A percentile compares a stretch with the other conserved stretches of the same genome.
Evolutionary conservation across 2,797 vertebrate species (phyloP).

Genomic region (Falco naumanni): DNA sequence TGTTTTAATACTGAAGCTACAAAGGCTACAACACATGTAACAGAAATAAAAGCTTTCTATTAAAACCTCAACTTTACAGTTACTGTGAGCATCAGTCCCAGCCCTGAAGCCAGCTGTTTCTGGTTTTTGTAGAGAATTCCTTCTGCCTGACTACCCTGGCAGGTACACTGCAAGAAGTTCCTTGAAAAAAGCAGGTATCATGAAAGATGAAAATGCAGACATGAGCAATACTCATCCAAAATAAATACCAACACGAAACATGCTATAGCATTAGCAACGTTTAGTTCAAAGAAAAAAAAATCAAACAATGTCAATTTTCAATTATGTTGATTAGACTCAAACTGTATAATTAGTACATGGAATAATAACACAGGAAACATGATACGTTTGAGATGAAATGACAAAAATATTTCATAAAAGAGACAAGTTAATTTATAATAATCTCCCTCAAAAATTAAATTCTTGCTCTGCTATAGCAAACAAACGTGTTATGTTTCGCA

Average conservation of each 20-base stretch:
- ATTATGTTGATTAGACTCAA: slow-evolving; percentile 25
- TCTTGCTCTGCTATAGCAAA: not conserved
- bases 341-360: slow-evolving; percentile 39
- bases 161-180: not conserved
- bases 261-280: not conserved
- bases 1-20: not conserved
- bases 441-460: slow-evolving; percentile 14
- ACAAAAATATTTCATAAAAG: slow-evolving; percentile 16
- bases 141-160: not conserved
- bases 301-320: slow-evolving; percentile 1
- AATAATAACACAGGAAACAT: slow-evolving; percentile 24
- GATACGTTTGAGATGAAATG: not conserved
- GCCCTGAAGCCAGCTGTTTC: not conserved
- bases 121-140: not conserved
- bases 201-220: not conserved
- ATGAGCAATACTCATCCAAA: not conserved
- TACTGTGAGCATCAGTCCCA: not conserved
- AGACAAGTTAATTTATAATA: slow-evolving; percentile 8
- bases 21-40: not conserved
- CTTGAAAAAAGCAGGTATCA: not conserved
- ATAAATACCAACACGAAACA: not conserved
- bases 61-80: not conserved
- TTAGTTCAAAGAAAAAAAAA: not conserved
- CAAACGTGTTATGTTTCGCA: not conserved
- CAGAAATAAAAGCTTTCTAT: slow-evolving; percentile 20